Conservation (phyloP, 2,888 invertebrate species). For the Sericinus montela region DNA sequence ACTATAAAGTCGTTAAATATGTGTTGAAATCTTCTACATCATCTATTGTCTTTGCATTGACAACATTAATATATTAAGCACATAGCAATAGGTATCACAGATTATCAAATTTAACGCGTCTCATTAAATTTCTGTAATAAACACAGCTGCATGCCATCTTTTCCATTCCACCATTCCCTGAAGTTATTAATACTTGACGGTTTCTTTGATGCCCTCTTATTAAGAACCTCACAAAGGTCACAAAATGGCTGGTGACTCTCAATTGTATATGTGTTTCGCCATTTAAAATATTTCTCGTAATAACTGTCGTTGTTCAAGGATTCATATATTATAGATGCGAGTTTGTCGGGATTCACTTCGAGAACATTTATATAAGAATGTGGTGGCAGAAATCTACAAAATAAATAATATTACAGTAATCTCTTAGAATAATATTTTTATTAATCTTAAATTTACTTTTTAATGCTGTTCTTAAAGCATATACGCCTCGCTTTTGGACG, state of each 20-base stretch:
- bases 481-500: too few relatives aligned
- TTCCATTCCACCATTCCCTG: conserved; percentile 50
- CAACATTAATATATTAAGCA: too few relatives aligned
- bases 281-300: conserved; percentile 45
- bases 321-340: conserved; percentile 42
- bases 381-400: conserved; percentile 47
- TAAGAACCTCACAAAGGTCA: conserved; percentile 40
- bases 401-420: neutral
- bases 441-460: too few relatives aligned
- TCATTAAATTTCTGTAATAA: conserved; percentile 34
- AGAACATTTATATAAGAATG: conserved; percentile 48
- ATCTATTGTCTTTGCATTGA: too few relatives aligned
- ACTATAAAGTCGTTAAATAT: too few relatives aligned
- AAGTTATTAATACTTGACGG: conserved; percentile 34
- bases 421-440: too few relatives aligned
- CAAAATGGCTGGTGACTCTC: conserved; percentile 37
- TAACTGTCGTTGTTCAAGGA: conserved; percentile 29
- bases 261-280: conserved; percentile 50
- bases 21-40: too few relatives aligned
- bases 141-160: conserved; percentile 44
- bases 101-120: too few relatives aligned
- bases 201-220: conserved; percentile 23
- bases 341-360: conserved; percentile 41
- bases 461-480: too few relatives aligned
- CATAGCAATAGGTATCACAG: too few relatives aligned